Evolutionary conservation across 2,888 invertebrate species (phyloP), one percentile per base, ranked within the genome.

Genomic region (Melangyna quadrimaculata): DNA sequence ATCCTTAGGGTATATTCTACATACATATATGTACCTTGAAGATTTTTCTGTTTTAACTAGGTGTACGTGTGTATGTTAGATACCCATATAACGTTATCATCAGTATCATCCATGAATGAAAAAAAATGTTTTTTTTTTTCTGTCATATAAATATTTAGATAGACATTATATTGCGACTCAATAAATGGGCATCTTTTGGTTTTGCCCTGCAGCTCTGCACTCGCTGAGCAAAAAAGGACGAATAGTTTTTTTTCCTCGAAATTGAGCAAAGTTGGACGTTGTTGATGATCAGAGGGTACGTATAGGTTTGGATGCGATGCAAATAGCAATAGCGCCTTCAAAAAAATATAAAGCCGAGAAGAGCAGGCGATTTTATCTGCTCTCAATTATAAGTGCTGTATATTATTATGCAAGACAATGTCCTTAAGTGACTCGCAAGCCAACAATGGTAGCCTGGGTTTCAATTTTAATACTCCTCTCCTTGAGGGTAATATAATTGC

Each of bases 371-470:
- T 72, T 48, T 37, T 51, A 17, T 48, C 22, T 37, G 6, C 24
- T 17, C 65, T 51, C 3, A 63, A 43, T 51, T 35, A 65, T 14
- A 43, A 70, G 48, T 70, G 57, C 48, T 59, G 61, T 27, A 69
- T 61, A 55, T 71, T 61, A 55, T 71, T 70, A 63, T 71, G 57
- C 37, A 74, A 79, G 79, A 79, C 79, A 75, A 79, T 79, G 83
- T 84, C 79, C 79, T 70, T 84, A 84, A 84, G 79, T 84, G 74
- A 75, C 83, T 79, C 74, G 65, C 70, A 79, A 75, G 55, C 74
- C 29, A 79, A 84, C 79, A 84, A 79, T 70, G 71, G 74, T 59
- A 40, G 79, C 79, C 70, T 70, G 55, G 74, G 83, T 78, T 83
- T 78, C 83, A 83, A 78, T 83, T 78, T 83, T 69, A 74, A 73